Conservation (phyloP, 2,113 vertebrate genomes). For the Merops nubicus region DNA sequence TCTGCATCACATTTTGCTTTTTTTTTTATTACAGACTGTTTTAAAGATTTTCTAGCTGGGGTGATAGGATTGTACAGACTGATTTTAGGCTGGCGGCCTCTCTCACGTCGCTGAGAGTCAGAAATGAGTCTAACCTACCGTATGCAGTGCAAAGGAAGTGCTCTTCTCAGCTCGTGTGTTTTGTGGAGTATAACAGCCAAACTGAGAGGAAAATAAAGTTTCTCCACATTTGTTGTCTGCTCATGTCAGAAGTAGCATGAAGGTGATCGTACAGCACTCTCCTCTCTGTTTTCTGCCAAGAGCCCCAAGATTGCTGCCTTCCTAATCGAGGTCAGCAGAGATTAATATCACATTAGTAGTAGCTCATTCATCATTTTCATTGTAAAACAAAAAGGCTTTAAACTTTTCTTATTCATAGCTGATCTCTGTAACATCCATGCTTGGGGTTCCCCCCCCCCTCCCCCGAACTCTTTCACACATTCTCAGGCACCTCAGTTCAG, state of each 20-base stretch:
- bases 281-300: background rate
- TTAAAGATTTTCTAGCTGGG: background rate
- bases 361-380: background rate
- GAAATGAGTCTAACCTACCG: background rate
- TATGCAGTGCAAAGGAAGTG: background rate
- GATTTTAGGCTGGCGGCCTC: background rate
- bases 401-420: background rate
- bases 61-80: background rate
- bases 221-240: background rate
- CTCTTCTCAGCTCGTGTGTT: background rate
- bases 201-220: background rate
- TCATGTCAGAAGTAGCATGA: background rate
- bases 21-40: background rate
- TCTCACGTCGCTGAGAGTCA: background rate
- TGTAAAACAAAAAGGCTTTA: conserved; percentile 11
- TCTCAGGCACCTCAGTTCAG: too few relatives aligned
- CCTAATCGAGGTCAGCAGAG: background rate
- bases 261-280: background rate
- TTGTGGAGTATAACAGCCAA: background rate
- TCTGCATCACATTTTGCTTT: background rate
- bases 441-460: too few relatives aligned
- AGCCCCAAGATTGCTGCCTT: background rate
- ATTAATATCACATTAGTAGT: background rate
- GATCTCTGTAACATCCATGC: background rate
- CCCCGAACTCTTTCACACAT: too few relatives aligned